Percentiles rank a stretch among this genome's conserved stretches.
These are phyloP conservation scores for Parasteatoda tepidariorum DNA, from an alignment of 1,140 invertebrate genomes.

Conservation along the genomic window DNA sequence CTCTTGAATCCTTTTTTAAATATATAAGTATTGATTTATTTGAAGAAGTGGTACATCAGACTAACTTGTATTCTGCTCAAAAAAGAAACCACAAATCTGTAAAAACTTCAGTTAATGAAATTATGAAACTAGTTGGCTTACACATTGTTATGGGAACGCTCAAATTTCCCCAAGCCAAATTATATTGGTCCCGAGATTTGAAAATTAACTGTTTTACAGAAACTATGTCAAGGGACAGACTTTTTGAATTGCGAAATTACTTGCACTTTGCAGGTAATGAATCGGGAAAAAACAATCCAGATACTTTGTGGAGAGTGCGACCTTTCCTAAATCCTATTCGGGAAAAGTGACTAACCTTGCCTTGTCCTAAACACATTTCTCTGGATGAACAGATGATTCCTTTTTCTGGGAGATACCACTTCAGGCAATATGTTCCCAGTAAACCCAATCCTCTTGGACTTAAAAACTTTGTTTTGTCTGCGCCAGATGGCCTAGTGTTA, in stretches of 20 bases:
- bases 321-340: neutral
- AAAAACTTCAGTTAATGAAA: neutral
- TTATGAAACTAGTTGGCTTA: neutral
- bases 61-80: neutral
- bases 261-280: too few relatives aligned
- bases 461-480: neutral
- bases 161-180: neutral
- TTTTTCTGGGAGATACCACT: neutral
- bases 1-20: neutral
- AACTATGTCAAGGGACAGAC: neutral
- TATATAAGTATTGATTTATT: neutral
- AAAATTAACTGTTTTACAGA: too few relatives aligned
- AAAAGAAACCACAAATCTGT: neutral
- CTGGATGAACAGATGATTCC: too few relatives aligned
- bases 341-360: neutral
- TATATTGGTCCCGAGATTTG: neutral
- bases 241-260: neutral
- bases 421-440: neutral
- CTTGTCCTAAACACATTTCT: neutral
- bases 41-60: neutral
- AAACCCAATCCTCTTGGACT: neutral
- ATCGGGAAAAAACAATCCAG: too few relatives aligned
- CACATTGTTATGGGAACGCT: neutral
- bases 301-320: too few relatives aligned
- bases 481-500: neutral